Base-by-base conservation (phyloP, 2,113 vertebrate genomes). In the Ageneiosus marmoratus region DNA sequence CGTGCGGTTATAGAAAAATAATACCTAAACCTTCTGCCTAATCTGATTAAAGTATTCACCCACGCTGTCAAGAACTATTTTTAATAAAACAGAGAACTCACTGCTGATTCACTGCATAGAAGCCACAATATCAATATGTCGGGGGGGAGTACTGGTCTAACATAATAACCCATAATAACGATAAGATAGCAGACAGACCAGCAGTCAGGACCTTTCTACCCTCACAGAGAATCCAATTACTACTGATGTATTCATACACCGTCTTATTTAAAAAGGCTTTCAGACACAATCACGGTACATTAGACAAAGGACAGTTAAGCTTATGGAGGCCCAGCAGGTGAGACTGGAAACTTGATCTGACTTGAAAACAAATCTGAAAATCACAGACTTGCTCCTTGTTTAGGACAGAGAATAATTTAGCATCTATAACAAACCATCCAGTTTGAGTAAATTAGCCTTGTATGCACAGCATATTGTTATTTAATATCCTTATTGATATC, bases 241-340 rank as follows among this genome's bases (percentile, higher is more conserved):
- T 80, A 41, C 29, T 37, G 60, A 51, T 24, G 62, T 27, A 80
- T 24, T 53, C 69, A 34, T 46, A 67, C n/a, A 16, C 15, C 2
- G 41, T 48, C 46, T 34, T 80, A 34, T 13, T 67, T 53, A 27
- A 22, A 69, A 60, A 53, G 46, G 44, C 60, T 79, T 79, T 79
- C 60, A 79, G 60, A 62, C 32, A 62, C 37, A 63, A 79, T 79
- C 27, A 50, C 9, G 27, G 16, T 15, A 74, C 72, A 51, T 51
- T 51, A 74, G 46, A 74, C 72, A 50, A 74, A 32, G 69, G 72
- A 74, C 46, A 51, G 46, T 74, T 50, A 20, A 74, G 72, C 29
- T 74, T 74, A 51, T 5, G 15, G 72, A 51, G 46, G 15, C 72
- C 70, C 15, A 20, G 48, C 46, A 74, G 72, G 72, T 74, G 72